Evolutionary conservation across 2,888 invertebrate genomes (phyloP).

Genomic region (Pseudanteris insignis): DNA sequence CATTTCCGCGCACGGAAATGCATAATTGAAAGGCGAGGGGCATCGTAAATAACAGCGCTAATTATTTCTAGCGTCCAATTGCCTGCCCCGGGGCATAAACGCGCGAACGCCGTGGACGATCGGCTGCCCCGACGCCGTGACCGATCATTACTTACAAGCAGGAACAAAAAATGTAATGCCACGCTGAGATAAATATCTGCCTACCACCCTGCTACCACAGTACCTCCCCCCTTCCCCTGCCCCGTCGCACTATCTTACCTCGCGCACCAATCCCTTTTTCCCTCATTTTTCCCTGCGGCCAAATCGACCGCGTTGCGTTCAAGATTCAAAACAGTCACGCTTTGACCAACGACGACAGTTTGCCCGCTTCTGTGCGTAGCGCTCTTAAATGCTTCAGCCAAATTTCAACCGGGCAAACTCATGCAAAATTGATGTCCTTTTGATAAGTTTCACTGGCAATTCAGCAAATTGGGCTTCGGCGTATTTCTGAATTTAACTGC

Average conservation of each 20-base stretch:
- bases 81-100: slow-evolving; percentile 53
- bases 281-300: slow-evolving; percentile 13
- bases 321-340: slow-evolving; percentile 22
- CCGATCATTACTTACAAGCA: slow-evolving; percentile 50
- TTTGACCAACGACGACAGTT: slow-evolving; percentile 28
- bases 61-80: slow-evolving; percentile 62
- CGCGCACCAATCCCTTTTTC: too few relatives aligned
- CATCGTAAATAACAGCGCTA: slow-evolving; percentile 58
- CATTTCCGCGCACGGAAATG: slow-evolving; percentile 58
- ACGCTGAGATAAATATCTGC: slow-evolving; percentile 39
- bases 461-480: too few relatives aligned
- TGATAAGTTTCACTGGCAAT: too few relatives aligned
- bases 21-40: slow-evolving; percentile 58
- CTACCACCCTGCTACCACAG: too few relatives aligned
- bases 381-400: background rate
- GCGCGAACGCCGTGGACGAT: slow-evolving; percentile 43
- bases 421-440: background rate
- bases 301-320: slow-evolving; percentile 28
- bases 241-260: too few relatives aligned
- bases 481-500: too few relatives aligned
- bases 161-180: slow-evolving; percentile 45
- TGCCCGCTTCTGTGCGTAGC: slow-evolving; percentile 13
- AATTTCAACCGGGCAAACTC: slow-evolving; percentile 4
- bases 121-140: slow-evolving; percentile 48
- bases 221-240: too few relatives aligned